Base-by-base conservation (phyloP, 64 coral and sea anemone species). In the Hydrozoanthus tunicans region DNA sequence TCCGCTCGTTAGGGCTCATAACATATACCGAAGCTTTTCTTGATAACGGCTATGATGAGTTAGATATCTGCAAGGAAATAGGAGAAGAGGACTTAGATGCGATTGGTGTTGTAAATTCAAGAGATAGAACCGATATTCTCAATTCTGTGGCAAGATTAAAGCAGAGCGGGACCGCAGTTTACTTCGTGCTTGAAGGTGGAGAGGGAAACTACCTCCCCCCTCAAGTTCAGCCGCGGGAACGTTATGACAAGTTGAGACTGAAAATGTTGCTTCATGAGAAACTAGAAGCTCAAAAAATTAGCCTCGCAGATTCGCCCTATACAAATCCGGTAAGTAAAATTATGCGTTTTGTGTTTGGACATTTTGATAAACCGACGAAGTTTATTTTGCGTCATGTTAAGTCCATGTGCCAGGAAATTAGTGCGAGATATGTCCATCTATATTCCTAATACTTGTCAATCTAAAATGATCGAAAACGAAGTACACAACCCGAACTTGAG, bases 1-100 rank as follows among this genome's bases (percentile, higher is more conserved):
- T 99, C 63, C 94, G 97, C 53, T 99, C 97, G 5, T 77, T 99
- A 6, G 97, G 97, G 20, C 81, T 99, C 13, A 93, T 99, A 51
- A 82, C 91, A 82, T 99, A 99, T 66, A 95, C 94, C 5, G 92
- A 99, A 59, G 94, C 91, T 17, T 99, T 99, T 24, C 83, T 99
- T 7, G 97, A 99, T 62, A 99, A 99, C 90, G 97, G 97, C 79
- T 99, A 99, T 58, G 97, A 99, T 70, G 97, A 99, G 57, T 88
- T 99, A 63, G 94, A 99, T 70, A 99, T 99, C 56, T 99, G 97
- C 81, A 99, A 99, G 79, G 94, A 99, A 73, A 99, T 99, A 9
- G 97, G 97, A 27, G 92, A 94, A 15, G 97, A 99, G 9, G 97
- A 99, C 79, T 93, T 99, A 85, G 97, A 99, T 62, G 97, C 97